Evolutionary conservation across 2,888 invertebrate species (phyloP).

Genomic region (Lathronympha strigana): DNA sequence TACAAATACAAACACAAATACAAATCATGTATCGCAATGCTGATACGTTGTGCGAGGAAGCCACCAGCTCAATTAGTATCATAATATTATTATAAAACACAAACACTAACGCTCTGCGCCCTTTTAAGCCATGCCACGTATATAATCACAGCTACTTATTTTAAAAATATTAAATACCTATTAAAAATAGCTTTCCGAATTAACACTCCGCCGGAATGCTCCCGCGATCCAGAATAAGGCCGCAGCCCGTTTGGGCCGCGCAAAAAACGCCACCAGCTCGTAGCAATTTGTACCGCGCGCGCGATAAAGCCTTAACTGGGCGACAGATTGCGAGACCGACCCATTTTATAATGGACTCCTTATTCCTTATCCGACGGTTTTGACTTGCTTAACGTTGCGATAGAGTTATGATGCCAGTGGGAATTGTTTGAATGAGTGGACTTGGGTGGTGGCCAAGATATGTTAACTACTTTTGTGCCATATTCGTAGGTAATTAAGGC

Average conservation of each 20-base stretch:
- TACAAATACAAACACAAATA: too few relatives aligned
- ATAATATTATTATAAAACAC: too few relatives aligned
- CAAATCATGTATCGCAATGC: too few relatives aligned
- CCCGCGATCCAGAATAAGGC: conserved; percentile 4
- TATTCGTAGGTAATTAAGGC: too few relatives aligned
- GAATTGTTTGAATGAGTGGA: not conserved
- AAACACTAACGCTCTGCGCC: too few relatives aligned
- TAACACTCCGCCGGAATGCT: not conserved
- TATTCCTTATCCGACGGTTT: conserved; percentile 17
- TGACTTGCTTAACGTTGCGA: conserved; percentile 6
- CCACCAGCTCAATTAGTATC: too few relatives aligned
- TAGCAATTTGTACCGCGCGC: conserved; percentile 36
- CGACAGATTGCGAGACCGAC: conserved; percentile 27
- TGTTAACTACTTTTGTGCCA: too few relatives aligned
- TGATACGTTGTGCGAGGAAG: too few relatives aligned
- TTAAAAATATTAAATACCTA: too few relatives aligned
- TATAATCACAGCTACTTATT: too few relatives aligned
- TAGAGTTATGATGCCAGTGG: not conserved
- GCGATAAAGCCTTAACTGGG: conserved; percentile 54
- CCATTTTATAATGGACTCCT: conserved; percentile 28
- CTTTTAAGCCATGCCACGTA: too few relatives aligned
- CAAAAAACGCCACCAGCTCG: conserved; percentile 30
- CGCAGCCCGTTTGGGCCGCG: conserved; percentile 1
- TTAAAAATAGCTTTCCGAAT: too few relatives aligned
- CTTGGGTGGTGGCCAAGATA: not conserved